Evolutionary conservation across 2,888 invertebrate species (phyloP).

Genomic region (Flexamia atlantica): DNA sequence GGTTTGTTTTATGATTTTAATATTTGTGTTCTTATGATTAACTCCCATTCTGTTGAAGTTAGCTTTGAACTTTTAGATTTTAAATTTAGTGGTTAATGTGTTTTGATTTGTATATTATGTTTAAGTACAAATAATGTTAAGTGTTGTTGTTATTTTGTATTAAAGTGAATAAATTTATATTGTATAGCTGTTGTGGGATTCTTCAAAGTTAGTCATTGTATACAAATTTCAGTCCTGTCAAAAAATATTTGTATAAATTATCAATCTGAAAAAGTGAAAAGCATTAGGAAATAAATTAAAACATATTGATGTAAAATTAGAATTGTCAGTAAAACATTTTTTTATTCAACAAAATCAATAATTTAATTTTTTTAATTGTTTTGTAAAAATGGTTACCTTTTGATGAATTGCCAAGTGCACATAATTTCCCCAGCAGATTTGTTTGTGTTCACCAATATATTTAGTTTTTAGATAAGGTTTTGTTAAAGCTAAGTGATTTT

Average conservation of each 20-base stretch:
- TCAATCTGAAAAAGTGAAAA: background rate
- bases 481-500: background rate
- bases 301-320: too few species aligned
- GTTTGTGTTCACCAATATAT: slow-evolving; percentile 7
- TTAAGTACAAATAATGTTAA: slow-evolving; percentile 39
- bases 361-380: background rate
- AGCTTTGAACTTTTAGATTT: background rate
- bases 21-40: background rate
- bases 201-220: background rate
- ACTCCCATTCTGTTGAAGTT: background rate
- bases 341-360: background rate
- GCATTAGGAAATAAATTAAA: background rate
- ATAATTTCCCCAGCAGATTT: background rate
- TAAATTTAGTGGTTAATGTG: background rate
- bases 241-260: background rate
- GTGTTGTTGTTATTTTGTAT: background rate
- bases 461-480: background rate
- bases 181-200: background rate
- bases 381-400: too few species aligned
- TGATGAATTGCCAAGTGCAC: too few species aligned
- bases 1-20: background rate
- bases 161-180: background rate
- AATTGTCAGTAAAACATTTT: background rate
- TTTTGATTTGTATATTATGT: background rate
- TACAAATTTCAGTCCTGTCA: too few species aligned